Conservation (phyloP, 1,140 invertebrate genomes). For the Drosophila hydei region DNA sequence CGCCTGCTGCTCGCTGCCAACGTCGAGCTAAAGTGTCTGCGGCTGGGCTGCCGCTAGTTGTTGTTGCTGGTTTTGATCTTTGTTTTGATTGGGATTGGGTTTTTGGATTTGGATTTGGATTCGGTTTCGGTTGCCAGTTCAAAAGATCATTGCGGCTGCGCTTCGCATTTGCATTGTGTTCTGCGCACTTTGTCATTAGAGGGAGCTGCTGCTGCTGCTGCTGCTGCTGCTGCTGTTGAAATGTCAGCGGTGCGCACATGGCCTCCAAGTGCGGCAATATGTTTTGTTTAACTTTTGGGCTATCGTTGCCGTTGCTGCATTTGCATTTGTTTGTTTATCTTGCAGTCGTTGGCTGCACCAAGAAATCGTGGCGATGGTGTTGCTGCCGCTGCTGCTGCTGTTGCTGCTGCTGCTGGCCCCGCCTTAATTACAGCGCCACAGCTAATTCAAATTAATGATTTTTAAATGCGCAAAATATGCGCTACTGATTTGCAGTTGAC, state of each 20-base stretch:
- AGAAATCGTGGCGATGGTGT: slow-evolving; percentile 45
- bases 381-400: slow-evolving; percentile 2
- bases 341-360: slow-evolving; percentile 17
- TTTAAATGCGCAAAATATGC: slow-evolving; percentile 73
- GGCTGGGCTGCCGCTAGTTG: slow-evolving; percentile 19
- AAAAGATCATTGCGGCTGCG: slow-evolving; percentile 52
- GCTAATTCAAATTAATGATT: slow-evolving; percentile 76
- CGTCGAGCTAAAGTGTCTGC: slow-evolving; percentile 44
- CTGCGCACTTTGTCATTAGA: slow-evolving; percentile 52
- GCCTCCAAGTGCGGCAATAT: slow-evolving; percentile 71
- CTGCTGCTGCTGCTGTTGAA: slow-evolving; percentile 52
- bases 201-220: background rate
- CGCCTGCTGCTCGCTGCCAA: slow-evolving; percentile 27
- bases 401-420: slow-evolving; percentile 7
- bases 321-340: slow-evolving; percentile 73
- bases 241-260: slow-evolving; percentile 62
- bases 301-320: slow-evolving; percentile 17
- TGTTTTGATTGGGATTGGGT: slow-evolving; percentile 61
- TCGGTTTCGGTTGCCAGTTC: slow-evolving; percentile 33
- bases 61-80: slow-evolving; percentile 55
- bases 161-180: slow-evolving; percentile 51
- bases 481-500: slow-evolving; percentile 60
- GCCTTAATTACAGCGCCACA: slow-evolving; percentile 60
- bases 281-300: slow-evolving; percentile 73
- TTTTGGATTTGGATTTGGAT: slow-evolving; percentile 15